phyloP scores from a whole-genome alignment of 2,797 vertebrate genomes.

The Enteromius anoplus region DNA sequence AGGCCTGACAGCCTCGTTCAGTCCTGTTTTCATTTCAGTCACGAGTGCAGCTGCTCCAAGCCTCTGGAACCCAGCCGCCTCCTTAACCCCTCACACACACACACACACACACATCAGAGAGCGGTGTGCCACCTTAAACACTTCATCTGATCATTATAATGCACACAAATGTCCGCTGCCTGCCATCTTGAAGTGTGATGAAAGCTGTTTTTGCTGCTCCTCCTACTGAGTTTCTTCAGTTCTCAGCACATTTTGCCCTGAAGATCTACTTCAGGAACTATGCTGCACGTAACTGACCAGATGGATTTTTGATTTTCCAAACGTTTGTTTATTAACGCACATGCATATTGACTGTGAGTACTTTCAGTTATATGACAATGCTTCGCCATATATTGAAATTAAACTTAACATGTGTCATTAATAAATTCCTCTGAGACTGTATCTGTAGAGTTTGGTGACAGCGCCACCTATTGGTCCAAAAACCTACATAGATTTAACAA shows the following conservation, averaged over 20 bases:
- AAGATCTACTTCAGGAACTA: not conserved
- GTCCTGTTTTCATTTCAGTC: slow-evolving; percentile 91
- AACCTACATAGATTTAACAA: not conserved
- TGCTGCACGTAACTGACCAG: not conserved
- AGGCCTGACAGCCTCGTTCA: slow-evolving; percentile 84
- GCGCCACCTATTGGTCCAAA: slow-evolving; percentile 14
- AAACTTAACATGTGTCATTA: not conserved
- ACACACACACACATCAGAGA: slow-evolving; percentile 31
- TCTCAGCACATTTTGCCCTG: not conserved
- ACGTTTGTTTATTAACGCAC: not conserved
- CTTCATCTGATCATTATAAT: slow-evolving; percentile 16
- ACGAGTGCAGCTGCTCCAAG: slow-evolving; percentile 86
- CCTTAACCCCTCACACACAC: slow-evolving; percentile 61
- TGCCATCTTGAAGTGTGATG: not conserved
- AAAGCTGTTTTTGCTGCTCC: not conserved
- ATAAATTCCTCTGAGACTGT: not conserved
- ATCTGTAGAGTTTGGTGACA: slow-evolving; percentile 14
- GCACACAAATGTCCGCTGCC: slow-evolving; percentile 7
- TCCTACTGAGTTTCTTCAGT: slow-evolving; percentile 11
- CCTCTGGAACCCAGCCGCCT: slow-evolving; percentile 63
- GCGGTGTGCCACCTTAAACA: slow-evolving; percentile 10
- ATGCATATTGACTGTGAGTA: not conserved
- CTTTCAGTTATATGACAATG: not conserved
- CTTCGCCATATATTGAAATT: not conserved
- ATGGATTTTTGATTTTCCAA: slow-evolving; percentile 4